Evolutionary conservation across 1,140 invertebrate genomes (phyloP), one percentile per base, ranked within the genome.

Genomic region (Spodoptera litura): DNA sequence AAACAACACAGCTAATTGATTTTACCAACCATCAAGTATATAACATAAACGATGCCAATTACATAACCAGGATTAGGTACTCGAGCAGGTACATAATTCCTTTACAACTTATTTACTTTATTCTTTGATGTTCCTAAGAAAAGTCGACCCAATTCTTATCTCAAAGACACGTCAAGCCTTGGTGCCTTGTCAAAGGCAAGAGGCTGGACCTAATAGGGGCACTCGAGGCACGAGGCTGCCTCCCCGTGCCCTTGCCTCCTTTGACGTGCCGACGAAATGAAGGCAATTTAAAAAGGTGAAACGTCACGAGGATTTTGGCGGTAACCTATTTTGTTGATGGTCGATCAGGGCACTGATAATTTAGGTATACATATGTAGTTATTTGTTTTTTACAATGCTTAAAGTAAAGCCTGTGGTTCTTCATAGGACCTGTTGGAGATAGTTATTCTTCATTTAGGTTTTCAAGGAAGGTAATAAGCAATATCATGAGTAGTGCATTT

Each of bases 141-240:
- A 88, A 86, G 85, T 85, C 88, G 89, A 90, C 91, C 89, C 87
- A 91, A 86, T 90, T 90, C 83, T 83, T 91, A 89, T 92, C 91
- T 88, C 87, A 92, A 92, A 92, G 91, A 91, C 89, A 90, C 84
- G 86, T 87, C 83, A 83, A 59, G 82, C 78, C 76, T 78, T 82
- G 62, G 81, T 72, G 78, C 74, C 72, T 87, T 79, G 84, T 91
- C 91, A 91, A 91, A 93, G 86, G 83, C 81, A 85, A 88, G 88
- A 89, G 85, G 83, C 85, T 87, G 89, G 87, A 87, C 90, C 83
- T 91, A 91, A 93, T 91, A 91, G 84, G 91, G 82, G 85, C 84
- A 88, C 91, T 91, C 79, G 82, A 89, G 86, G 83, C 85, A 88
- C 80, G 81, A 84, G 83, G 80, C 82, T 83, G 81, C 85, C 80